Evolutionary conservation across 2,888 invertebrate species (phyloP), one percentile per base, ranked within the genome.

Genomic region (Amorpha juglandis): DNA sequence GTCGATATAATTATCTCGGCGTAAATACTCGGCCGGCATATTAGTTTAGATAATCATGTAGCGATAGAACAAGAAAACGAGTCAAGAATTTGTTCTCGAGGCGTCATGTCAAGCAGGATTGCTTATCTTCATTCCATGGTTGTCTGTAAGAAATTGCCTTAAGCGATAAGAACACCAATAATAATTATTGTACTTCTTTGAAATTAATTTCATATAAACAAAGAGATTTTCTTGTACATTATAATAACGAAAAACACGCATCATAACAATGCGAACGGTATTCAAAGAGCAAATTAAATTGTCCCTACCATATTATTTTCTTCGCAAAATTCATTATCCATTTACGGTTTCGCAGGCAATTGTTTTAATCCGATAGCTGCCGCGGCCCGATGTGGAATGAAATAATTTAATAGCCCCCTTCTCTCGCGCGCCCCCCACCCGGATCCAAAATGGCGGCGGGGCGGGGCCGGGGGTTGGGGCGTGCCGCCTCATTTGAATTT

Each of bases 401-500:
- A 92, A 93, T 93, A 89, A 93, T 93, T 93, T 90, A 92, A 90
- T 91, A 91, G 91, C 83, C 89, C 88, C 87, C 89, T 89, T 79
- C 74, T 87, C 89, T 69, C 70, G 53, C 65, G 53, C 63, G 70
- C 78, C 83, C 19, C 80, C 87, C 87, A 81, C 86, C 81, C 80
- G 81, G 78, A 88, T 90, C 77, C 92, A 92, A 92, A 89, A 92
- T 91, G 92, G 92, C 92, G 92, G 81, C 88, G 88, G 91, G 92
- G 92, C 90, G 90, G 89, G 76, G 88, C 87, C 76, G 76, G 82
- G 78, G 88, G 91, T 89, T 89, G 90, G 91, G 91, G 88, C 90
- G 85, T 85, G 88, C 87, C 90, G 90, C 91, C 92, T 92, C 92
- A 92, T 93, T 93, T 92, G 92, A 93, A 92, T 90, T 92, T 92